A percentile compares a stretch with the other conserved stretches of the same genome.
These are phyloP conservation scores for Epinotia bilunana DNA, from an alignment of 2,888 invertebrate species.

Conservation along the genomic window DNA sequence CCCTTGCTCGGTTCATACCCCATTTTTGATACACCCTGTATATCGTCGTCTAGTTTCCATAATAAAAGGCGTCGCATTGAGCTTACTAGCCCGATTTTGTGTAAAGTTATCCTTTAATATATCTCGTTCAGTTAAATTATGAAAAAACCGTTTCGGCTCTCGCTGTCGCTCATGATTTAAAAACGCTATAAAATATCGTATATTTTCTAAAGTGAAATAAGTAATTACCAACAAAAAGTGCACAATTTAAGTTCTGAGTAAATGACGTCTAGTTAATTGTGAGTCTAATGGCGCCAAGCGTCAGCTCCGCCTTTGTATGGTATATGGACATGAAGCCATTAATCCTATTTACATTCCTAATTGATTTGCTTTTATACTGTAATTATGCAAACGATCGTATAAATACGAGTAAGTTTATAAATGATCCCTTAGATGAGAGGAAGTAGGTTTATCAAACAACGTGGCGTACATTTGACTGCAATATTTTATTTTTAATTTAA, in stretches of 20 bases:
- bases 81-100: too few species aligned
- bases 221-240: slow-evolving; percentile 36
- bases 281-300: slow-evolving; percentile 8
- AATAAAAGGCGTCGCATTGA: too few species aligned
- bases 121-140: not conserved
- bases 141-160: too few species aligned
- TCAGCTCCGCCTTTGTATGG: slow-evolving; percentile 24
- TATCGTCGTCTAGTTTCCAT: too few species aligned
- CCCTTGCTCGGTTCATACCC: too few species aligned
- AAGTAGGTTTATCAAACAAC: not conserved
- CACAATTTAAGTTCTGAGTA: slow-evolving; percentile 28
- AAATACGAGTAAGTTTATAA: not conserved
- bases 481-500: too few species aligned
- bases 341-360: slow-evolving; percentile 29
- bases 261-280: slow-evolving; percentile 13
- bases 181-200: slow-evolving; percentile 24
- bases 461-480: too few species aligned
- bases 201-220: slow-evolving; percentile 17
- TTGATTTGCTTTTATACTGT: slow-evolving; percentile 6
- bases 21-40: too few species aligned
- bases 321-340: slow-evolving; percentile 24
- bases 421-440: not conserved
- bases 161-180: slow-evolving; percentile 12
- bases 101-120: too few species aligned
- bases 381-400: slow-evolving; percentile 1